phyloP scores from a whole-genome alignment of 2,113 vertebrate species.

The Crotalus helleri region DNA sequence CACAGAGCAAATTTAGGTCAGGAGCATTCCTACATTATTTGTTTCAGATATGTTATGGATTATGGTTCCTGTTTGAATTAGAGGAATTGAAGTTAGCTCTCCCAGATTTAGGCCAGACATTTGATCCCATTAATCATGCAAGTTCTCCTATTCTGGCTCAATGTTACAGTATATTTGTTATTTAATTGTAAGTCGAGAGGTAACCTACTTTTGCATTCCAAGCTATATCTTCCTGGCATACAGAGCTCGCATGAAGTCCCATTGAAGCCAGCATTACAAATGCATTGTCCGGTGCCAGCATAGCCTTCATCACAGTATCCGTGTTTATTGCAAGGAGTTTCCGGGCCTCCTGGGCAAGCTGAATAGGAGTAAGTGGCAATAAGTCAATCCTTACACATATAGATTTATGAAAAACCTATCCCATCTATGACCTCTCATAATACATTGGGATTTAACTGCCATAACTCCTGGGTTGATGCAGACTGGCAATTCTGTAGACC shows the following conservation, averaged over 20 bases:
- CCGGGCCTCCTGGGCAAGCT: conserved; percentile 86
- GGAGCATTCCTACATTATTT: neutral
- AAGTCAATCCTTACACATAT: neutral
- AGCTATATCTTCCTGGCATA: conserved; percentile 73
- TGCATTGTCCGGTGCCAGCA: conserved; percentile 77
- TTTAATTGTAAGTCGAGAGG: neutral
- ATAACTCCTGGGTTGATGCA: neutral
- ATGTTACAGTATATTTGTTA: fast-evolving
- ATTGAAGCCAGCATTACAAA: conserved; percentile 75
- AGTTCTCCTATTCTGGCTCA: neutral
- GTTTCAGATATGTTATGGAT: neutral
- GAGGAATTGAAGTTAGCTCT: neutral
- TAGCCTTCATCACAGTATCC: conserved; percentile 78
- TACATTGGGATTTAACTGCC: neutral
- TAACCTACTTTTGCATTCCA: conserved; percentile 76
- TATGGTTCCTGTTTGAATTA: neutral
- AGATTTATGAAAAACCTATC: neutral
- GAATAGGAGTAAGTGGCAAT: conserved; percentile 5
- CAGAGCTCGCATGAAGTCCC: conserved; percentile 86
- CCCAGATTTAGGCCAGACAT: neutral
- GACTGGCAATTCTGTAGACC: neutral
- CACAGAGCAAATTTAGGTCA: neutral
- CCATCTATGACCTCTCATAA: neutral
- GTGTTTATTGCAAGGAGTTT: conserved; percentile 75
- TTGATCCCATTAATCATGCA: neutral